Base-by-base conservation (phyloP, 2,888 invertebrate species). In the Zygogramma bicolorata region DNA sequence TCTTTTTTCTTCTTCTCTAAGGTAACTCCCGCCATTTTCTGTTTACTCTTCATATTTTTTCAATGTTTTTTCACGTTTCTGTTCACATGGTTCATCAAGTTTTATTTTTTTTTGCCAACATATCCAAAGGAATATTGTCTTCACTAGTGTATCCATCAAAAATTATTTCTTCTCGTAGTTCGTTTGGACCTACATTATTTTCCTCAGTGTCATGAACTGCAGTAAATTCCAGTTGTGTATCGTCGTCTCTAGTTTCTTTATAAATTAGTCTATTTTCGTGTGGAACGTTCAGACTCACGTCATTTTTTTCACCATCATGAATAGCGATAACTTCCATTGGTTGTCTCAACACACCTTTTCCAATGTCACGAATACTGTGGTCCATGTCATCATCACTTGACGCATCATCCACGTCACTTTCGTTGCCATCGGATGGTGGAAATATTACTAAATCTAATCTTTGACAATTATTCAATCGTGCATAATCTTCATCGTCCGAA, bases 401-500 rank as follows among this genome's bases (percentile, higher is more conserved):
- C 13, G 40, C 40, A 40, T 40, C 40, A 40, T 40, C 40, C 40
- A 40, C 25, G 40, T 70, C 65, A 53, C 49, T 67, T 27, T 71
- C 67, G 5, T 29, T 34, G 40, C 71, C 66, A 49, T 63, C 49
- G 6, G 29, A 15, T 66, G 66, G 27, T 46, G 66, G 66, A 57
- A 53, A 49, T 20, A 68, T 25, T 5, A 68, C 49, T 22, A 71
- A 61, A 18, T 71, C 31, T 42, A 71, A 60, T 68, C 61, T 27
- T 40, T 60, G 20, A 49, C 61, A 71, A 22, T 49, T 38, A 46
- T 60, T 68, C 15, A 60, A 58, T 42, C 15, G 27, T 40, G 59
- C 70, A 20, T 27, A 38, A 34, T 59, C 46, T 66, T 70, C 70
- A 66, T 70, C 70, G 25, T 70, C 70, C 18, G 65, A 70, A 46